Percentiles rank a stretch among this genome's conserved stretches.
phyloP scores from a whole-genome alignment of 2,888 invertebrate genomes.

The Pollenia labialis region DNA sequence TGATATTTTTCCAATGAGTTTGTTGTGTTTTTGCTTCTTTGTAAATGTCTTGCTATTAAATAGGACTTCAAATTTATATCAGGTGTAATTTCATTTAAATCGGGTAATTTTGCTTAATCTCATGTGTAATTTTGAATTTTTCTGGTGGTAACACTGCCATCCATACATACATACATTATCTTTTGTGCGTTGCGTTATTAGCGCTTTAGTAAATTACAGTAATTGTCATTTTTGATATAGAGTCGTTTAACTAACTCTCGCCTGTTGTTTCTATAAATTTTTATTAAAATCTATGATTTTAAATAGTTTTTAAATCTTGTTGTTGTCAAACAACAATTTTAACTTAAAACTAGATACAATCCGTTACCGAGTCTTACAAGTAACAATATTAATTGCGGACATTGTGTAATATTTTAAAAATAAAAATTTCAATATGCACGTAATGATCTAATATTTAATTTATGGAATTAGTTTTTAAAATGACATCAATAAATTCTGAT shows the following conservation, averaged over 20 bases:
- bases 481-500: no score
- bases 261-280: slow-evolving; percentile 18
- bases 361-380: not conserved
- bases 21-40: no score
- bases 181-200: not conserved
- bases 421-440: not conserved
- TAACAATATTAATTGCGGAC: not conserved
- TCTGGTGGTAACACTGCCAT: no score
- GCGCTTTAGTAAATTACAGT: not conserved
- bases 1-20: no score
- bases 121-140: no score
- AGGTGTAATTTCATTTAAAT: no score
- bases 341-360: not conserved
- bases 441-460: slow-evolving; percentile 5
- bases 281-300: slow-evolving; percentile 7
- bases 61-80: no score
- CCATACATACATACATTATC: not conserved
- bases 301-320: not conserved
- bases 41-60: no score
- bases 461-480: no score
- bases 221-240: slow-evolving; percentile 3
- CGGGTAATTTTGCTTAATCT: no score
- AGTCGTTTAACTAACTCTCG: slow-evolving; percentile 13
- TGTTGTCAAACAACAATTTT: not conserved
- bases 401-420: slow-evolving; percentile 16